Base-by-base conservation (phyloP, 2,113 vertebrate species). In the Triplophysa dalaica region DNA sequence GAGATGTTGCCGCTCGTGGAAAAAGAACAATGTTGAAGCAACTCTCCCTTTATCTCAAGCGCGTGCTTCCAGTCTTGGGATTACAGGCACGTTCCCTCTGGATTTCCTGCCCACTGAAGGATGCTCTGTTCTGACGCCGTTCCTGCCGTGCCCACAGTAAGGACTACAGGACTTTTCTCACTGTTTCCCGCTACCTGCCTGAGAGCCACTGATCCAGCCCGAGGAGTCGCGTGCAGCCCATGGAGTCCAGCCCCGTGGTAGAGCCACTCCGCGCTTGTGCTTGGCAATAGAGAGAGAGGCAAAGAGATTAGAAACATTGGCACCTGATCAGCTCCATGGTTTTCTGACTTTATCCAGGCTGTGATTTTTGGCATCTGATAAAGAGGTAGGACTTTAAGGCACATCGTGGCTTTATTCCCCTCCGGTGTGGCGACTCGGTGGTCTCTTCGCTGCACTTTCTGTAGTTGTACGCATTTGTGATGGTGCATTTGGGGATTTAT, bases 281-380 rank as follows among this genome's bases (percentile, higher is more conserved):
- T 79, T 76, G 79, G 79, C 63, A 70, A 16, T 78, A 82, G 67
- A 38, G 22, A 68, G 60, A 48, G 75, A 78, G 61, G 63, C 68
- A 63, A 54, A 80, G 68, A 77, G 72, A 78, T 76, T 73, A 82
- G 78, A 82, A 79, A 75, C 60, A 70, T 41, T 80, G 79, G 82
- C 68, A 64, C 70, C 76, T 64, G 43, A 70, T 72, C 78, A 86
- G 76, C 79, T 83, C 79, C 76, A 87, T 88, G 87, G 78, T 87
- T 87, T 84, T 82, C 84, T 88, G 86, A 88, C 82, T 82, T 83
- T 79, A 81, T 75, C 72, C 33, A 80, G 72, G 79, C 86, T 81
- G 86, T 69, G 82, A 84, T 85, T 85, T 84, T 82, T 82, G 85
- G 87, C 85, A 85, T 86, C 87, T 84, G 78, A 84, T 67, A 85